Conservation (phyloP, 2,113 vertebrate genomes). For the Semnopithecus entellus region DNA sequence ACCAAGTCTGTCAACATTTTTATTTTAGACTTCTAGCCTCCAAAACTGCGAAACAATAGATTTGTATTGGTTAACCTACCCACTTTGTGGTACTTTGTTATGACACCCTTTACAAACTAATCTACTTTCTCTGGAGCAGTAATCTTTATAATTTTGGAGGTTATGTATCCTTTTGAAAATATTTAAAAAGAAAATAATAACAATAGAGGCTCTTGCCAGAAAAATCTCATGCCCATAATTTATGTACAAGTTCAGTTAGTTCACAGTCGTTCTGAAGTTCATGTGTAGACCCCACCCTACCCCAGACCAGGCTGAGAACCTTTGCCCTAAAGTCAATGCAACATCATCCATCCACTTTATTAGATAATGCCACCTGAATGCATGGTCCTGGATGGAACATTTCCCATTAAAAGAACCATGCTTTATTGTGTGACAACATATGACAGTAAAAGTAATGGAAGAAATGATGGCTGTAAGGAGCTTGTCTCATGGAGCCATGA, state of each 20-base stretch:
- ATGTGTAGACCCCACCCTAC: fast-evolving
- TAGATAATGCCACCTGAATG: not conserved
- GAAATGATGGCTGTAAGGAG: not conserved
- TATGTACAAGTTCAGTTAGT: not conserved
- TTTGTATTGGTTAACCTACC: not conserved
- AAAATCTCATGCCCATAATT: not conserved
- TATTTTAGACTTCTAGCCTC: not conserved
- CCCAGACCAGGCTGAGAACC: not conserved
- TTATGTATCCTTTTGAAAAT: not conserved
- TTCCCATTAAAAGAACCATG: not conserved
- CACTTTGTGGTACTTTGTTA: not conserved
- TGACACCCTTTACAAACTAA: not conserved
- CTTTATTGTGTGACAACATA: not conserved
- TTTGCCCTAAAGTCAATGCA: not conserved
- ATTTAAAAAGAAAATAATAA: not conserved
- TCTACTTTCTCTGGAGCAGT: not conserved
- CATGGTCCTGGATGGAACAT: not conserved
- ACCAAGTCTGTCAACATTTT: too few species aligned
- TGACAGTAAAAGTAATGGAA: not conserved
- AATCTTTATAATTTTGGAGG: not conserved
- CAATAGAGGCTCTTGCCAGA: not conserved
- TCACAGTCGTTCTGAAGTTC: not conserved
- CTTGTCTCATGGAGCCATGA: not conserved
- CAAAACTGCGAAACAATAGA: not conserved
- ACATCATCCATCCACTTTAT: not conserved